Percentiles rank a stretch among this genome's conserved stretches.
Evolutionary conservation across 2,113 vertebrate genomes (phyloP).

Genomic region (Saguinus imperator): DNA sequence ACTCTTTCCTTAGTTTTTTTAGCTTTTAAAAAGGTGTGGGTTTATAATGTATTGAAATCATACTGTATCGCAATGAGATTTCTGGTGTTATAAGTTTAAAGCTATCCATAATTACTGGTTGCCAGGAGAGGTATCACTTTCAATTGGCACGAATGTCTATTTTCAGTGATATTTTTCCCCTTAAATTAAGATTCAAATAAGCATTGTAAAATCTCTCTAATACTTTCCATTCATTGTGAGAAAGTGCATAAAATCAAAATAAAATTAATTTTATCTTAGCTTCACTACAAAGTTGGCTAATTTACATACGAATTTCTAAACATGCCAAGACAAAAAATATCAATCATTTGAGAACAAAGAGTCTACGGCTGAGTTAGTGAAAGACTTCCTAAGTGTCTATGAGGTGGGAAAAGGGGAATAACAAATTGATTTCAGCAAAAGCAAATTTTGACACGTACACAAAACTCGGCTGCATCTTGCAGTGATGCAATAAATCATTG

Average conservation of each 20-base stretch:
- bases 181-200: constrained; percentile 69
- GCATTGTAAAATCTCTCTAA: constrained; percentile 65
- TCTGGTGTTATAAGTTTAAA: constrained; percentile 75
- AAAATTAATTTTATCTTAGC: constrained; percentile 76
- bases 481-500: constrained; percentile 71
- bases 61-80: constrained; percentile 70
- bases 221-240: constrained; percentile 63
- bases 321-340: constrained; percentile 65
- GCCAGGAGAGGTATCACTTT: constrained; percentile 48
- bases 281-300: constrained; percentile 67
- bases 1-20: neutral
- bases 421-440: constrained; percentile 76
- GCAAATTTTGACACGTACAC: constrained; percentile 74
- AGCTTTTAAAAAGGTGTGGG: constrained; percentile 64
- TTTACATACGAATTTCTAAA: constrained; percentile 70
- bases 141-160: constrained; percentile 41
- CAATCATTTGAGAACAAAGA: constrained; percentile 70
- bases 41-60: constrained; percentile 73
- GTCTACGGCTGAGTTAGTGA: constrained; percentile 58
- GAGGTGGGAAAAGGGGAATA: constrained; percentile 59
- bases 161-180: constrained; percentile 49
- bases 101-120: constrained; percentile 58
- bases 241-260: constrained; percentile 63
- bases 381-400: constrained; percentile 59
- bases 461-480: constrained; percentile 70